A percentile compares a stretch with the other conserved stretches of the same genome.
Evolutionary conservation across 23 tunicate species (phyloP).

Genomic region (Halocynthia aurantium): DNA sequence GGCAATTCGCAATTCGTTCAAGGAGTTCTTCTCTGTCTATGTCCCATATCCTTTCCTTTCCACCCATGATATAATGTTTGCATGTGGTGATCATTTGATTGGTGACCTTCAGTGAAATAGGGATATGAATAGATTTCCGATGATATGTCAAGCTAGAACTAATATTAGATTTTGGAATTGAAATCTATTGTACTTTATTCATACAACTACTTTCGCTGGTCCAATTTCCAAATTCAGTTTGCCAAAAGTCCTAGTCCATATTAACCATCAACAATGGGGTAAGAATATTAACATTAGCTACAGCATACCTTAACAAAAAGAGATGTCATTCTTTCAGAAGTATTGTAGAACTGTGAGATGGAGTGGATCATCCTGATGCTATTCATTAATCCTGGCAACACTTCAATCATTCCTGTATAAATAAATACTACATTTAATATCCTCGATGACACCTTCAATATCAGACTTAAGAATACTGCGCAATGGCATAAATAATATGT

Average conservation of each 20-base stretch:
- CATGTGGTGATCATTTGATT: constrained; percentile 99
- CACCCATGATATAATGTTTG: constrained; percentile 98
- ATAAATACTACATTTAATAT: background rate
- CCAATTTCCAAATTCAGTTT: too few relatives aligned
- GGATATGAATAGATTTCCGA: background rate
- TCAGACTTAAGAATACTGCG: background rate
- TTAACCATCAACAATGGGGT: too few relatives aligned
- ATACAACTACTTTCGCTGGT: too few relatives aligned
- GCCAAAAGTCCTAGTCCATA: too few relatives aligned
- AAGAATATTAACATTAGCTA: background rate
- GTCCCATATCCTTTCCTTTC: constrained; percentile 87
- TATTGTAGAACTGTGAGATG: constrained; percentile 97
- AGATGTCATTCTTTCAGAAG: constrained; percentile 99
- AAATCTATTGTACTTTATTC: background rate
- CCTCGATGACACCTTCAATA: background rate
- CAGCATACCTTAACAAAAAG: constrained; percentile 80
- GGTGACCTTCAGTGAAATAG: constrained; percentile 54
- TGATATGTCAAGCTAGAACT: background rate
- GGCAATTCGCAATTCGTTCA: constrained; percentile 82
- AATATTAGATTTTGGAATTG: background rate
- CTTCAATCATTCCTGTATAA: constrained; percentile 86
- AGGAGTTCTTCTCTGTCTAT: constrained; percentile 61
- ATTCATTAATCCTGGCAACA: constrained; percentile 89
- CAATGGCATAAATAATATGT: background rate
- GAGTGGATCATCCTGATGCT: constrained; percentile 99